These are phyloP conservation scores for Pygoscelis antarcticus DNA, from an alignment of 2,113 vertebrate genomes.

Conservation along the genomic window DNA sequence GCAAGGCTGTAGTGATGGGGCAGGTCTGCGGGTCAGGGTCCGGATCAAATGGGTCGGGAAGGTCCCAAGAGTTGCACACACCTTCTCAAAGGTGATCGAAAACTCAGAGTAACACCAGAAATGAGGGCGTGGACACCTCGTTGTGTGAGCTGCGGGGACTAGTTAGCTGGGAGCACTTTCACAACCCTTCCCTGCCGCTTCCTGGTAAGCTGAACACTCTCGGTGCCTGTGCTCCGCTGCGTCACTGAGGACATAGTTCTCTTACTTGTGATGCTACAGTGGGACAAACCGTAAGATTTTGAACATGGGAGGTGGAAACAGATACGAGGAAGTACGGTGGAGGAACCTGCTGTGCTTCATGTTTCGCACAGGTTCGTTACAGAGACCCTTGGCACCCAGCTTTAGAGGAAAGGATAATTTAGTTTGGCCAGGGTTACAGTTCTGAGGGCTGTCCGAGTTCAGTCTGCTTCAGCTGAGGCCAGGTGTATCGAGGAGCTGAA, in stretches of 20 bases:
- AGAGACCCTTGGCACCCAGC: not conserved
- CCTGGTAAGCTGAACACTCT: not conserved
- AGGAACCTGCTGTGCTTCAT: not conserved
- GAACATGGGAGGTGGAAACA: not conserved
- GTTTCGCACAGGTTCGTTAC: not conserved
- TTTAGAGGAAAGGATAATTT: not conserved
- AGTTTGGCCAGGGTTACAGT: not conserved
- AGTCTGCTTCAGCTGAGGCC: not conserved
- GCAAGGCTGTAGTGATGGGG: not conserved
- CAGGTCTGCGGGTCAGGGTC: not conserved
- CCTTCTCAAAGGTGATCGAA: not conserved
- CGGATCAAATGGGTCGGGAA: not conserved
- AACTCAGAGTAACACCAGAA: not conserved
- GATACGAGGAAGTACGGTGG: not conserved
- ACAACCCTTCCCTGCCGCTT: not conserved
- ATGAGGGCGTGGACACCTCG: fast-evolving
- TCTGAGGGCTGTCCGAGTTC: not conserved
- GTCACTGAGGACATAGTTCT: not conserved
- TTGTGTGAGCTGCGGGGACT: not conserved
- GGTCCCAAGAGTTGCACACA: not conserved
- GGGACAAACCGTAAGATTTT: not conserved
- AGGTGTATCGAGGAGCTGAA: too few species aligned
- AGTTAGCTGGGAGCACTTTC: not conserved
- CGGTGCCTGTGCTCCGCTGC: not conserved
- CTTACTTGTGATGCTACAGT: not conserved